These are phyloP conservation scores for Leptinotarsa lineolata DNA, from an alignment of 1,140 invertebrate species.

Conservation along the genomic window DNA sequence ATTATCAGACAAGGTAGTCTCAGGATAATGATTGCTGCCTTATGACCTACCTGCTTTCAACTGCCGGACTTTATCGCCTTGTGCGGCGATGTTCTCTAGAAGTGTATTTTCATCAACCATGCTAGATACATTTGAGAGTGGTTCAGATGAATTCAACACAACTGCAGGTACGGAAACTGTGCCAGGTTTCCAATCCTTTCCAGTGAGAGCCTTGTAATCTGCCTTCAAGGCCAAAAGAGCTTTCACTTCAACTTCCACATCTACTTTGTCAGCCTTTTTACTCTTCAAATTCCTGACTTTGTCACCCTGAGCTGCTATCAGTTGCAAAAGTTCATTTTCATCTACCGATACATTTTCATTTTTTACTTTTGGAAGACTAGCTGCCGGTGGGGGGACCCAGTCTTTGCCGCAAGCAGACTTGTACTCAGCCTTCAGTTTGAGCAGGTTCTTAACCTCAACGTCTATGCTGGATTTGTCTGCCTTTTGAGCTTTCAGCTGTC, in stretches of 20 bases:
- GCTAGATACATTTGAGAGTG: neutral
- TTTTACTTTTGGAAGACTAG: neutral
- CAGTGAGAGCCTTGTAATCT: slow-evolving; percentile 67
- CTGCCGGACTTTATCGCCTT: slow-evolving; percentile 71
- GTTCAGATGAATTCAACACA: slow-evolving; percentile 50
- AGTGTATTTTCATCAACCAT: slow-evolving; percentile 50
- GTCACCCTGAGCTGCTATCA: slow-evolving; percentile 69
- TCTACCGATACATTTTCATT: slow-evolving; percentile 52
- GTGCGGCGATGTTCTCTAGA: slow-evolving; percentile 64
- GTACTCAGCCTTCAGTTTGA: slow-evolving; percentile 79
- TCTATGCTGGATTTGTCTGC: slow-evolving; percentile 63
- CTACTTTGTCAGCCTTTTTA: slow-evolving; percentile 60
- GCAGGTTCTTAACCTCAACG: slow-evolving; percentile 70
- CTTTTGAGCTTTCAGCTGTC: slow-evolving; percentile 70
- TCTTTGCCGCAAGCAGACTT: slow-evolving; percentile 67
- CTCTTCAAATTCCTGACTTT: slow-evolving; percentile 71
- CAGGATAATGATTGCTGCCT: too few species aligned
- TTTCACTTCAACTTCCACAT: slow-evolving; percentile 72
- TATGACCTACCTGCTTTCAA: slow-evolving; percentile 30
- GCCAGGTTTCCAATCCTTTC: slow-evolving; percentile 68
- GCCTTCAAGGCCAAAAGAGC: slow-evolving; percentile 67
- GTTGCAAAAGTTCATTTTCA: slow-evolving; percentile 63
- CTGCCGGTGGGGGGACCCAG: slow-evolving; percentile 55
- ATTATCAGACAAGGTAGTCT: too few species aligned
- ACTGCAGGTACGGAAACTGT: slow-evolving; percentile 70